Evolutionary conservation across 2,888 invertebrate species (phyloP).

Genomic region (Hypolimnas misippus): DNA sequence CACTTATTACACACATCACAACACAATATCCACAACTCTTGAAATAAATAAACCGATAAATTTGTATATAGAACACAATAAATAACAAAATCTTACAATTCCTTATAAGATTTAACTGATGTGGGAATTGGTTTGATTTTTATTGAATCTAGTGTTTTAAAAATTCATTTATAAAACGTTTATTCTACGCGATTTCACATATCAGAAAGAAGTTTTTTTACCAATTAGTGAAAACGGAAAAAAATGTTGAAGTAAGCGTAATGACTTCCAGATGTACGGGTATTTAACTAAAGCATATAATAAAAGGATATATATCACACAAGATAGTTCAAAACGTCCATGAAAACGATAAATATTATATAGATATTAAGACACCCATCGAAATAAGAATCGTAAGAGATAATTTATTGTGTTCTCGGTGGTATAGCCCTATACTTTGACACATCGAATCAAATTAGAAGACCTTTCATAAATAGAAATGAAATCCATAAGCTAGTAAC

Average conservation of each 20-base stretch:
- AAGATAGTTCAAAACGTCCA: slow-evolving; percentile 33
- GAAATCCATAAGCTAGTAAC: slow-evolving; percentile 5
- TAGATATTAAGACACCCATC: slow-evolving; percentile 49
- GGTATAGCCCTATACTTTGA: slow-evolving; percentile 68
- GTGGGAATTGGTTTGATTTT: not conserved
- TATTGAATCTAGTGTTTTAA: not conserved
- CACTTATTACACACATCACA: slow-evolving; percentile 74
- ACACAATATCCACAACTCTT: slow-evolving; percentile 45
- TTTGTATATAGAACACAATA: slow-evolving; percentile 48
- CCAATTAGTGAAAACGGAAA: slow-evolving; percentile 58
- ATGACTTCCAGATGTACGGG: slow-evolving; percentile 67
- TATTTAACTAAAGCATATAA: slow-evolving; percentile 39
- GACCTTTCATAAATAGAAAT: slow-evolving; percentile 13
- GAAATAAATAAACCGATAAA: slow-evolving; percentile 43
- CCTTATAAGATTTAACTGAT: not conserved
- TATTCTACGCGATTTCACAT: not conserved
- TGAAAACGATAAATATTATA: slow-evolving; percentile 45
- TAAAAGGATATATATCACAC: slow-evolving; percentile 38
- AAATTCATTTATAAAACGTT: not conserved
- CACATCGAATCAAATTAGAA: slow-evolving; percentile 64
- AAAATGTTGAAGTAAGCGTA: slow-evolving; percentile 43
- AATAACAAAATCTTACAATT: slow-evolving; percentile 13
- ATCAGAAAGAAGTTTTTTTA: slow-evolving; percentile 27
- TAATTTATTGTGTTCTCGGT: slow-evolving; percentile 65
- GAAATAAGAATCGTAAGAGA: slow-evolving; percentile 56